Evolutionary conservation across 2,888 invertebrate species (phyloP).

Genomic region (Hyalella azteca): DNA sequence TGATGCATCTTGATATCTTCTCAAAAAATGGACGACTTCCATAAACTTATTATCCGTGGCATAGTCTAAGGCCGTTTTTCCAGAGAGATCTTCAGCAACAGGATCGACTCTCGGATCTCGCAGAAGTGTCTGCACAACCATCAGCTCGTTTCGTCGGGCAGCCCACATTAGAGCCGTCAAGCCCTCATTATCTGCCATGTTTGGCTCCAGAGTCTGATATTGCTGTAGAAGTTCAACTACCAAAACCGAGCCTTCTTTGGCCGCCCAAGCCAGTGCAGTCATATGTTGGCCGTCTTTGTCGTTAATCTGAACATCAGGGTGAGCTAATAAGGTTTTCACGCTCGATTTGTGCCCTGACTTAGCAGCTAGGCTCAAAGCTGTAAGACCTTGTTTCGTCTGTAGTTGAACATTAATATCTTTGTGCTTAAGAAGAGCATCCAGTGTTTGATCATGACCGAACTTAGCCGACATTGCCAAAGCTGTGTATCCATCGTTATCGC

Average conservation of each 20-base stretch:
- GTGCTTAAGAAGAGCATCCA: constrained; percentile 45
- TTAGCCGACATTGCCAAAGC: constrained; percentile 49
- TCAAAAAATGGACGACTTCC: constrained; percentile 48
- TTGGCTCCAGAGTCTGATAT: constrained; percentile 48
- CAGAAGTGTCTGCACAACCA: constrained; percentile 50
- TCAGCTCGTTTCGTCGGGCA: constrained; percentile 47
- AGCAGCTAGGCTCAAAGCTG: constrained; percentile 51
- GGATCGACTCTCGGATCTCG: constrained; percentile 49
- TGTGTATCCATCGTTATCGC: constrained; percentile 46
- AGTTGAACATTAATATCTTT: constrained; percentile 20
- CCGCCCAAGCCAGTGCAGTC: constrained; percentile 54
- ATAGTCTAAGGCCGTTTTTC: constrained; percentile 50
- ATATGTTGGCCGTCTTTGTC: constrained; percentile 47
- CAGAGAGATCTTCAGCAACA: constrained; percentile 41
- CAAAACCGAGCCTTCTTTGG: constrained; percentile 46
- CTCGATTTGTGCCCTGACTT: constrained; percentile 46
- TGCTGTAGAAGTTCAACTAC: constrained; percentile 55
- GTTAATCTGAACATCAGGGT: constrained; percentile 54
- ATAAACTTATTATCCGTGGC: constrained; percentile 45
- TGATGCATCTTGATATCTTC: constrained; percentile 42
- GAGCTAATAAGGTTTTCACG: constrained; percentile 46
- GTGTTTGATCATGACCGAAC: constrained; percentile 51
- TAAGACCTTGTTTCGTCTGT: constrained; percentile 44
- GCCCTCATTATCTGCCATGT: constrained; percentile 43
- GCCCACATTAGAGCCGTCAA: constrained; percentile 57